These are phyloP conservation scores for Zoanthus solanderi DNA, from an alignment of 92 coral and sea anemone species.

Conservation along the genomic window DNA sequence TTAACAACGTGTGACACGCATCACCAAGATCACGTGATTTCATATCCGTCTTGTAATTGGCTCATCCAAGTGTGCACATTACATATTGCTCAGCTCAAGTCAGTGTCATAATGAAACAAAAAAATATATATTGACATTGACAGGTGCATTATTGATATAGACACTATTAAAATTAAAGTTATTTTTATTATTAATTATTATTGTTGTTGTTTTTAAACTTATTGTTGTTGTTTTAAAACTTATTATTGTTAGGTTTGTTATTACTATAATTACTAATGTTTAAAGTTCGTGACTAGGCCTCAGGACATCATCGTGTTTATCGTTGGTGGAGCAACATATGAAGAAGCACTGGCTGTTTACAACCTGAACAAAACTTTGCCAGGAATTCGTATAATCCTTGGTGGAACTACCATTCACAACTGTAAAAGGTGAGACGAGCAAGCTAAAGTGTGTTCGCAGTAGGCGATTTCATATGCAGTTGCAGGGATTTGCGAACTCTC, in stretches of 20 bases:
- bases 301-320: constrained; percentile 95
- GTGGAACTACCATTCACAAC: constrained; percentile 94
- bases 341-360: constrained; percentile 90
- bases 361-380: constrained; percentile 89
- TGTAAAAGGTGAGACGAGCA: constrained; percentile 82
- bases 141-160: too few species aligned
- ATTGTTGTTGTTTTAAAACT: background rate
- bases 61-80: too few species aligned
- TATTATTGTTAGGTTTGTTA: background rate
- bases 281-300: constrained; percentile 61
- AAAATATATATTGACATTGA: too few species aligned
- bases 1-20: too few species aligned
- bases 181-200: too few species aligned
- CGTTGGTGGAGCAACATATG: constrained; percentile 95
- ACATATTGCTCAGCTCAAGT: too few species aligned
- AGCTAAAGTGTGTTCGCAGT: background rate
- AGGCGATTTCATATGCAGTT: too few species aligned
- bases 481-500: too few species aligned
- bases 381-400: constrained; percentile 90
- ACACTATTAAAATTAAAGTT: background rate
- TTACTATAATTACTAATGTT: background rate
- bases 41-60: too few species aligned
- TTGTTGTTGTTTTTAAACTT: background rate
- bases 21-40: too few species aligned
- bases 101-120: too few species aligned